Evolutionary conservation across 2,888 invertebrate species (phyloP).

Genomic region (Pomacea canaliculata): DNA sequence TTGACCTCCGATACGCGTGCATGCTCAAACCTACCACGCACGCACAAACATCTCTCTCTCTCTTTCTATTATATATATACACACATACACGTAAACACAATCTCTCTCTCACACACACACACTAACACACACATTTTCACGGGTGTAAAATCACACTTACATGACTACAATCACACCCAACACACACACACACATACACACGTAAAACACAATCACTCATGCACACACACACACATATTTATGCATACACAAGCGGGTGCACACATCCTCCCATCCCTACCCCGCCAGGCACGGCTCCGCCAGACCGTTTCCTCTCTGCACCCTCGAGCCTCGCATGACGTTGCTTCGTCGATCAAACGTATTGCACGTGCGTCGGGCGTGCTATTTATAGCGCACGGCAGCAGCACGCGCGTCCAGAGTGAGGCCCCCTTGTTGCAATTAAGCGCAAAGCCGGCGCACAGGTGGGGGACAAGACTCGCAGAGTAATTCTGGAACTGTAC

Average conservation of each 20-base stretch:
- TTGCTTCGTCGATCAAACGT: too few relatives aligned
- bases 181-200: conserved; percentile 1
- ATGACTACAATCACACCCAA: neutral
- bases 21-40: too few relatives aligned
- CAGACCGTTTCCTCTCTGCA: too few relatives aligned
- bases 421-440: conserved; percentile 2
- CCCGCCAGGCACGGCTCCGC: neutral
- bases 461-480: neutral
- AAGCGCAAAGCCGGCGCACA: neutral
- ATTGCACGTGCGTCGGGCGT: too few relatives aligned
- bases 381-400: neutral
- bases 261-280: neutral
- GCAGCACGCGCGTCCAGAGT: neutral
- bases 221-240: neutral
- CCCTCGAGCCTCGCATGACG: too few relatives aligned
- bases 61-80: neutral
- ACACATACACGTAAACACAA: neutral
- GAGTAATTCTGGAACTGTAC: conserved; percentile 3
- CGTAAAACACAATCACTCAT: neutral
- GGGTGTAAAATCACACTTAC: neutral
- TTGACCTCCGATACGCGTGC: too few relatives aligned
- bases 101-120: neutral
- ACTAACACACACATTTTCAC: neutral
- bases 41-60: too few relatives aligned
- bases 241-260: neutral